These are phyloP conservation scores for Seriola aureovittata DNA, from an alignment of 2,113 vertebrate genomes.

Conservation along the genomic window DNA sequence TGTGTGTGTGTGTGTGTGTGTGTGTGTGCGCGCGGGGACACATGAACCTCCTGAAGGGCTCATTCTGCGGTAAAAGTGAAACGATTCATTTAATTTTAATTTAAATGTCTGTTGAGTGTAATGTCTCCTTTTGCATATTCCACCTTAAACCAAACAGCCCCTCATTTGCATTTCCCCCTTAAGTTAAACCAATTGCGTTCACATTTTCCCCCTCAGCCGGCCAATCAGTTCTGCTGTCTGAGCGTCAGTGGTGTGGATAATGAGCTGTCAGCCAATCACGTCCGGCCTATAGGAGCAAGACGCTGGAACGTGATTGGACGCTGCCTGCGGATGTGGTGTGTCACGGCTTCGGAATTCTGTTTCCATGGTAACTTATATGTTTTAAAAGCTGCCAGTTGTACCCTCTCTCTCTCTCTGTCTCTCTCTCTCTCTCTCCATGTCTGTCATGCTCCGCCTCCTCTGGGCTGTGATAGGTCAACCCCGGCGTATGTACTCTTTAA, in stretches of 20 bases:
- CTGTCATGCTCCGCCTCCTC: slow-evolving; percentile 2
- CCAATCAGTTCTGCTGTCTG: slow-evolving; percentile 77
- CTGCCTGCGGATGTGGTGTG: neutral
- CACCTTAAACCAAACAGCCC: slow-evolving; percentile 48
- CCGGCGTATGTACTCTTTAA: neutral
- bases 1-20: slow-evolving; percentile 9
- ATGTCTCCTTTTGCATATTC: slow-evolving; percentile 67
- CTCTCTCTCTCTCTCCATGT: no score
- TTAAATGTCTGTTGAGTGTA: slow-evolving; percentile 56
- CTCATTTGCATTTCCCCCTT: slow-evolving; percentile 47
- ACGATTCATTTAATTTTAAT: slow-evolving; percentile 65
- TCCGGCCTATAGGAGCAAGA: neutral
- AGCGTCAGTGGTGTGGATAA: slow-evolving; percentile 60
- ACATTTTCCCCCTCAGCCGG: slow-evolving; percentile 1
- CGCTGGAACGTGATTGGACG: slow-evolving; percentile 48
- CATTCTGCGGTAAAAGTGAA: slow-evolving; percentile 51
- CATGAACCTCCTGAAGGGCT: slow-evolving; percentile 35
- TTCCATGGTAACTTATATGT: slow-evolving; percentile 39
- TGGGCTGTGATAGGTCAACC: slow-evolving; percentile 5
- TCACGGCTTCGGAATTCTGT: slow-evolving; percentile 24
- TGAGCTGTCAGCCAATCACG: slow-evolving; percentile 74
- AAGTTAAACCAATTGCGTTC: slow-evolving; percentile 54
- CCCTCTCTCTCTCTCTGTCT: neutral
- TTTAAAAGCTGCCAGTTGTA: slow-evolving; percentile 15
- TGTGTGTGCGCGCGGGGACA: slow-evolving; percentile 4